These are phyloP conservation scores for Thomomys bottae DNA, from an alignment of 2,113 vertebrate genomes.

Conservation along the genomic window DNA sequence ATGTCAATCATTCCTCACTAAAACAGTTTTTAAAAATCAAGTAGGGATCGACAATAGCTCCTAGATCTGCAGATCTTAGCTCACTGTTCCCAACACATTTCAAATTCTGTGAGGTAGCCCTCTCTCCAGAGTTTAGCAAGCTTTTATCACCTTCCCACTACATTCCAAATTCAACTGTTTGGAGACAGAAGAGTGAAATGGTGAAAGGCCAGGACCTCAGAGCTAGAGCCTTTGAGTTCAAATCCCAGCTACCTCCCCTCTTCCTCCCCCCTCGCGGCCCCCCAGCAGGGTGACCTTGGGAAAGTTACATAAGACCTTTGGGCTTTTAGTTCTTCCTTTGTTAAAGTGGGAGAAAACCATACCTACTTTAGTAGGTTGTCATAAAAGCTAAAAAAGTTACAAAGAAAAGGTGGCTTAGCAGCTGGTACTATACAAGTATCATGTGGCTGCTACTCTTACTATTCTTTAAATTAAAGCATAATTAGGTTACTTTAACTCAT, in stretches of 20 bases:
- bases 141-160: conserved; percentile 49
- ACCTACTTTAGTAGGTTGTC: background rate
- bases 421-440: background rate
- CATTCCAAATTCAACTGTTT: background rate
- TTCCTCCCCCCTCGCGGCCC: background rate
- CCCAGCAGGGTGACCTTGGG: background rate
- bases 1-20: background rate
- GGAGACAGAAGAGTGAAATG: background rate
- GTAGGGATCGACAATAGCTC: background rate
- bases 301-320: background rate
- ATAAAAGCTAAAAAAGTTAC: background rate
- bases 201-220: background rate
- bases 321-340: background rate
- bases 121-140: conserved; percentile 24
- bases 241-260: background rate
- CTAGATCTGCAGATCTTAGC: background rate
- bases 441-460: background rate
- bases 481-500: background rate
- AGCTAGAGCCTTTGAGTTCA: background rate
- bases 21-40: background rate
- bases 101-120: background rate
- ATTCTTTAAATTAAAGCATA: background rate
- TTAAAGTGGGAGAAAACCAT: background rate
- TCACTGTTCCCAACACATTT: background rate
- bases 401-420: background rate